phyloP scores from a whole-genome alignment of 2,888 invertebrate species.

The Ophion obscuratus region DNA sequence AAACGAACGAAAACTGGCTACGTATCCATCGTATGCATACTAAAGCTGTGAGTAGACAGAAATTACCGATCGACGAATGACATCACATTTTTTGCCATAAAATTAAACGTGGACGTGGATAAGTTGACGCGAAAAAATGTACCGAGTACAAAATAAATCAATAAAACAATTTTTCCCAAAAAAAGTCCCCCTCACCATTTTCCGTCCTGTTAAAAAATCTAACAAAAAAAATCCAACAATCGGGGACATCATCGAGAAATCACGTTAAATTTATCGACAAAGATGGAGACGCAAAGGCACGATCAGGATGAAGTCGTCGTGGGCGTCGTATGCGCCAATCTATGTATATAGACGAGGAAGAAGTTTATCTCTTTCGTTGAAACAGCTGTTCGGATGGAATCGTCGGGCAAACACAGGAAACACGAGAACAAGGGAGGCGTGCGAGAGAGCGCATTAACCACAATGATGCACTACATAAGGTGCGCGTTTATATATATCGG shows the following conservation, averaged over 20 bases:
- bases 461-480: conserved; percentile 35
- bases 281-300: not conserved
- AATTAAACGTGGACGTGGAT: too few relatives aligned
- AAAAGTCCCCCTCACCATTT: not conserved
- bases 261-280: not conserved
- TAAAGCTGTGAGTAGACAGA: not conserved
- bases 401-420: conserved; percentile 58
- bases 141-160: not conserved
- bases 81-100: not conserved
- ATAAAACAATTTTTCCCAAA: not conserved
- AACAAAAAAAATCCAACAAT: not conserved
- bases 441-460: conserved; percentile 37
- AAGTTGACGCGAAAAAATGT: not conserved
- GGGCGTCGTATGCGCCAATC: conserved; percentile 11
- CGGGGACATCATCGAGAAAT: not conserved
- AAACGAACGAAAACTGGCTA: not conserved
- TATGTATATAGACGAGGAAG: not conserved
- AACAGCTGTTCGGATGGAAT: conserved; percentile 56
- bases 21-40: not conserved
- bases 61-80: not conserved
- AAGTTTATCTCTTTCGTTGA: conserved; percentile 40
- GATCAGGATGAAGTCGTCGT: conserved; percentile 19
- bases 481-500: not conserved
- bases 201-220: not conserved
- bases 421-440: conserved; percentile 20